phyloP scores from a whole-genome alignment of 2,888 invertebrate genomes.

The Vanessa cardui region DNA sequence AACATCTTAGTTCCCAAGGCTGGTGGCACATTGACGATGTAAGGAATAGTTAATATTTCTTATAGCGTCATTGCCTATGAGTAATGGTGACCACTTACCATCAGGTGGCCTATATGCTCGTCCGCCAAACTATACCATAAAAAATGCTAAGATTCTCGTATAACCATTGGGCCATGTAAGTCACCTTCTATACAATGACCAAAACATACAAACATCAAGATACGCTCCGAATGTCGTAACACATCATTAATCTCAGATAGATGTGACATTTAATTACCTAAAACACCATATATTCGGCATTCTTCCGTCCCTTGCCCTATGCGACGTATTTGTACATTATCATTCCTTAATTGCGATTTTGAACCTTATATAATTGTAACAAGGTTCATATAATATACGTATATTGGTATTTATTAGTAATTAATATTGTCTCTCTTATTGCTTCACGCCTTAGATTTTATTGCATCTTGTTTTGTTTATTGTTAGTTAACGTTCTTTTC shows the following conservation, averaged over 20 bases:
- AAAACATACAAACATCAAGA: slow-evolving; percentile 16
- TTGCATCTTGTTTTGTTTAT: slow-evolving; percentile 58
- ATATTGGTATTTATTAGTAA: slow-evolving; percentile 53
- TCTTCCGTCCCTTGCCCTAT: slow-evolving; percentile 73
- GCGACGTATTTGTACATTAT: slow-evolving; percentile 47
- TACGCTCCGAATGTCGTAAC: slow-evolving; percentile 63
- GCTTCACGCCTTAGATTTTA: slow-evolving; percentile 82
- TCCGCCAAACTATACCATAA: too few species aligned
- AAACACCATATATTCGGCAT: slow-evolving; percentile 80
- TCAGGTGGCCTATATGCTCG: too few species aligned
- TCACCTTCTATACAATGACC: background rate
- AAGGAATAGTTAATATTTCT: too few species aligned
- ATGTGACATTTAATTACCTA: slow-evolving; percentile 83
- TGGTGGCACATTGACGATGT: too few species aligned
- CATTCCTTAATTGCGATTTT: slow-evolving; percentile 29
- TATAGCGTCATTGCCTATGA: too few species aligned
- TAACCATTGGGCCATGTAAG: too few species aligned
- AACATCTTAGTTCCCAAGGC: too few species aligned
- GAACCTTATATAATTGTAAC: slow-evolving; percentile 40
- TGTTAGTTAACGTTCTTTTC: slow-evolving; percentile 18
- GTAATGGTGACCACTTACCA: too few species aligned
- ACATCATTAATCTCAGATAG: slow-evolving; percentile 82
- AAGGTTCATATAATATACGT: slow-evolving; percentile 41
- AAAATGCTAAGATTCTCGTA: too few species aligned
- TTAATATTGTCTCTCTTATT: slow-evolving; percentile 78